Percentiles rank a stretch among this genome's conserved stretches.
These are phyloP conservation scores for Aspidoscelis tigris DNA, from an alignment of 2,113 vertebrate genomes.

Conservation along the genomic window DNA sequence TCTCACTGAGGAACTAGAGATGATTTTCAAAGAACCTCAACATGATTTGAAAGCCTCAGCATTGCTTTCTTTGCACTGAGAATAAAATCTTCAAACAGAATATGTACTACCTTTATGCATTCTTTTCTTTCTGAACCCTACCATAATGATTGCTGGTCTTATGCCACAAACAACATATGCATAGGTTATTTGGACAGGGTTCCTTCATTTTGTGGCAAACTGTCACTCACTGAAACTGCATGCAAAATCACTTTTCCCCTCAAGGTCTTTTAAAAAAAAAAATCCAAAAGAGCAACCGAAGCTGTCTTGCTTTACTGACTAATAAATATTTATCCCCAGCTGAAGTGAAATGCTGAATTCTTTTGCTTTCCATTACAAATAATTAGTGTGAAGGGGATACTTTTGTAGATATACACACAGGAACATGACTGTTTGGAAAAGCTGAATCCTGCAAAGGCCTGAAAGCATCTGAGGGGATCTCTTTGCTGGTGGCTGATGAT, in stretches of 20 bases:
- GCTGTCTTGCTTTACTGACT: neutral
- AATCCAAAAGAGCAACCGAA: neutral
- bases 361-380: conserved; percentile 7
- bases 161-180: neutral
- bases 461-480: too few species aligned
- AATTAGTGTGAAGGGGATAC: neutral
- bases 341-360: conserved; percentile 1
- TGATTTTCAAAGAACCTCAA: neutral
- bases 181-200: conserved; percentile 7
- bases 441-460: neutral
- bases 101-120: neutral
- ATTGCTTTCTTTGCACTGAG: neutral
- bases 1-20: neutral
- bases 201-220: neutral
- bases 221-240: neutral
- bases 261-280: neutral
- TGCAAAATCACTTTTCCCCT: neutral
- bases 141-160: neutral
- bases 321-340: conserved; percentile 4
- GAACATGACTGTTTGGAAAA: neutral
- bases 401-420: neutral
- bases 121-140: neutral
- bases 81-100: neutral
- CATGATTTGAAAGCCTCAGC: neutral
- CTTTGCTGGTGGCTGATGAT: neutral